Conservation (phyloP, 2,888 invertebrate genomes). For the Vanessa cardui region DNA sequence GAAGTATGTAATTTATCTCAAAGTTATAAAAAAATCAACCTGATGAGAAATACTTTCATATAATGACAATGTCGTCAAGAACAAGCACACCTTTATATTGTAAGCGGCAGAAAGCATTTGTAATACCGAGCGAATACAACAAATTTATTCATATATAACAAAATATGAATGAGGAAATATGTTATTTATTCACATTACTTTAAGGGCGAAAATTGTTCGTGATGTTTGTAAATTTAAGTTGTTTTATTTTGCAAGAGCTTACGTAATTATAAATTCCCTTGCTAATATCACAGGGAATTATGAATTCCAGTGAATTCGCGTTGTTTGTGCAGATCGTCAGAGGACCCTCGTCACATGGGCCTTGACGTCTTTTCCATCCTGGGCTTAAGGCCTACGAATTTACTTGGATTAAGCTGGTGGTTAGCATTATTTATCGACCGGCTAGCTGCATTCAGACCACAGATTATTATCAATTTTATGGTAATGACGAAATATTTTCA, state of each 20-base stretch:
- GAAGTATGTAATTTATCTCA: not conserved
- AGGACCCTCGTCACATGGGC: conserved; percentile 22
- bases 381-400: conserved; percentile 3
- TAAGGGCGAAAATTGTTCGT: conserved; percentile 1
- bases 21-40: conserved; percentile 13
- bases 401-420: not conserved
- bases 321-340: conserved; percentile 19
- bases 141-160: not conserved
- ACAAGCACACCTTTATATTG: conserved; percentile 9
- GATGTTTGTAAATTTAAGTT: not conserved
- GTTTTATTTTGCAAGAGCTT: conserved; percentile 3
- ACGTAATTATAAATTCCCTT: conserved; percentile 27
- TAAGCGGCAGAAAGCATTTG: conserved; percentile 18
- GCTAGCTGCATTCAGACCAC: too few species aligned
- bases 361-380: conserved; percentile 15
- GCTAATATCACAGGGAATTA: conserved; percentile 26
- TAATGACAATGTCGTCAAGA: conserved; percentile 21
- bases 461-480: too few species aligned
- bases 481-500: too few species aligned
- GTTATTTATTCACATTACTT: not conserved
- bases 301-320: conserved; percentile 27
- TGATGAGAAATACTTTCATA: conserved; percentile 26
- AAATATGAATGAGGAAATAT: not conserved
- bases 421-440: not conserved
- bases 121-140: not conserved